Evolutionary conservation across 2,113 vertebrate species (phyloP), one percentile per base, ranked within the genome.

Genomic region (Saguinus midas): DNA sequence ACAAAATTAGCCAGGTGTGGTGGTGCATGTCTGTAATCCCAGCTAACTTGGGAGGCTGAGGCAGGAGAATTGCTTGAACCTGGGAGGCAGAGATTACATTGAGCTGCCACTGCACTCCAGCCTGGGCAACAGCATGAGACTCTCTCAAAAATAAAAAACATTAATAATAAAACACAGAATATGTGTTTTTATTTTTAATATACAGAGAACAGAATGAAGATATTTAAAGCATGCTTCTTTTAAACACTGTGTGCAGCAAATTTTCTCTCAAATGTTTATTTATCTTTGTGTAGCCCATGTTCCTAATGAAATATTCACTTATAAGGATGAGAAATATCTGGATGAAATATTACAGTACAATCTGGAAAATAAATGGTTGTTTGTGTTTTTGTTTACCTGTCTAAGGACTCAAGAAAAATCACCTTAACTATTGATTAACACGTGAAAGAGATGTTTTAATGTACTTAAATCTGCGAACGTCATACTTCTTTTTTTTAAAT

Each of bases 251-350:
- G 68, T 57, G 14, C 8, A 80, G 23, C 12, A 82, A 16, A 75
- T 85, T 92, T 68, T 92, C 16, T 88, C 27, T 66, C 23, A n/a
- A 48, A 50, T 61, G 3, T 18, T 25, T n/a, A 52, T 82, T 58
- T 21, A 76, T 58, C 35, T 66, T 66, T 84, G 4, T 91, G 23
- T 25, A 68, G 61, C 50, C 25, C 16, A 66, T 6, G 17, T 61
- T 75, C 3, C 9, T 92, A 94, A 61, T 76, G 37, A 37, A 76
- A 76, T n/a, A 40, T 90, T 84, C 94, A 29, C n/a, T 48, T 52
- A 35, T 84, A 17, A 76, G 25, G 79, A 86, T 66, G 18, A 82
- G 83, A 84, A 92, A 8, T 29, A 35, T 40, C 12, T 61, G 2
- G 6, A 79, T 35, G 21, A 55, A 64, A 5, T 79, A 7, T 45